These are phyloP conservation scores for Drosophila ogumai DNA, from an alignment of 1,140 invertebrate species.

Conservation along the genomic window DNA sequence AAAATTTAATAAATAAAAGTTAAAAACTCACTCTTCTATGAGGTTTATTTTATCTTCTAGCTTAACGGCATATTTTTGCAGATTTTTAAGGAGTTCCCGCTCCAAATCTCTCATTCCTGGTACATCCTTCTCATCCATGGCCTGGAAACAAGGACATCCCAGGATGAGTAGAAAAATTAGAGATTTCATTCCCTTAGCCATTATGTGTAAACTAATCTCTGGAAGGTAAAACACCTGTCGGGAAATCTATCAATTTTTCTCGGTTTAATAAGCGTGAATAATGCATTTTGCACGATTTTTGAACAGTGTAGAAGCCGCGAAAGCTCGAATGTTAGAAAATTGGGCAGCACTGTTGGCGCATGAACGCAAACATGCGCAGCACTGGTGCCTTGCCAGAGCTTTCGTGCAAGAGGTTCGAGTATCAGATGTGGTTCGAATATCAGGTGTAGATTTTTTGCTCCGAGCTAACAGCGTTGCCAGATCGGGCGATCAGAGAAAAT, in stretches of 20 bases:
- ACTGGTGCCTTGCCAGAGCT: too few species aligned
- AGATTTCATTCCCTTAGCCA: slow-evolving; percentile 16
- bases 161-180: slow-evolving; percentile 21
- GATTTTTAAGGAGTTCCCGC: slow-evolving; percentile 22
- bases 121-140: not conserved
- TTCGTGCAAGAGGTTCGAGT: too few species aligned
- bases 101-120: slow-evolving; percentile 27
- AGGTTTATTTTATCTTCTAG: slow-evolving; percentile 34
- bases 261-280: not conserved
- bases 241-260: not conserved
- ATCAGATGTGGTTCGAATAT: too few species aligned
- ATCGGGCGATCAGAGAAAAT: too few species aligned
- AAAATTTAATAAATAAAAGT: not conserved
- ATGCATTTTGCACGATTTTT: not conserved
- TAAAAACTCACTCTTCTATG: slow-evolving; percentile 41
- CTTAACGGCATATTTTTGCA: slow-evolving; percentile 39
- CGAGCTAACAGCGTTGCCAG: too few species aligned
- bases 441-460: too few species aligned
- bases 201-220: slow-evolving; percentile 11
- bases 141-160: not conserved
- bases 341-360: too few species aligned
- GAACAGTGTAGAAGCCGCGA: not conserved
- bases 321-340: too few species aligned
- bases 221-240: not conserved
- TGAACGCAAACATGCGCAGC: too few species aligned